phyloP scores from a whole-genome alignment of 1,140 invertebrate species.

The Drosophila burlai region DNA sequence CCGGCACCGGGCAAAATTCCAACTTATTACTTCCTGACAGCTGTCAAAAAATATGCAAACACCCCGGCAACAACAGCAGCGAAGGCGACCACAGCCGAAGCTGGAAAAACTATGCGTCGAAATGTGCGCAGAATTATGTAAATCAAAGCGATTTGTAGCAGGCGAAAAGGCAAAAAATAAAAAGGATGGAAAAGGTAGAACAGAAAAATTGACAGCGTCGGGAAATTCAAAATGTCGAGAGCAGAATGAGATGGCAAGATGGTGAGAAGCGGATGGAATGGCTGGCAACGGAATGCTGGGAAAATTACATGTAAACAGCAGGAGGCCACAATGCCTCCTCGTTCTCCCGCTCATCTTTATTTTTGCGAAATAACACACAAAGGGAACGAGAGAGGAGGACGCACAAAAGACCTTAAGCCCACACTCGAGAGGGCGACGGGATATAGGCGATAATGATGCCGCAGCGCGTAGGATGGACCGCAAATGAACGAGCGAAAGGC shows the following conservation, averaged over 20 bases:
- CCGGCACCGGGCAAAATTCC: constrained; percentile 57
- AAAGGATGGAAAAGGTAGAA: constrained; percentile 56
- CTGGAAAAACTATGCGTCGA: constrained; percentile 73
- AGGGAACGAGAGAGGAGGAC: constrained; percentile 40
- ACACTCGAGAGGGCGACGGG: constrained; percentile 44
- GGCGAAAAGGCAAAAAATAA: constrained; percentile 12
- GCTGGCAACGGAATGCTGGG: constrained; percentile 53
- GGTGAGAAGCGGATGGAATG: background rate
- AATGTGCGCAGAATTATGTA: constrained; percentile 81
- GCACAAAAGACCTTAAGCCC: constrained; percentile 52
- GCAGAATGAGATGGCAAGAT: constrained; percentile 17
- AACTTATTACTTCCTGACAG: constrained; percentile 85
- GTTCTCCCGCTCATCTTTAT: constrained; percentile 9
- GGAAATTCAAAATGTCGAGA: constrained; percentile 77
- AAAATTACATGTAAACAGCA: constrained; percentile 79
- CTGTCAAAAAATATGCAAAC: constrained; percentile 84
- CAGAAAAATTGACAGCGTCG: constrained; percentile 72
- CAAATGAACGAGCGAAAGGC: constrained; percentile 69
- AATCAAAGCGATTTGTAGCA: constrained; percentile 82
- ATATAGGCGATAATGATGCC: constrained; percentile 62
- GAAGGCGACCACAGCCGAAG: constrained; percentile 10
- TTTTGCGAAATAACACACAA: constrained; percentile 58
- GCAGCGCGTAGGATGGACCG: constrained; percentile 57
- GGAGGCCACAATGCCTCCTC: constrained; percentile 53
- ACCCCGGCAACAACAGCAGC: constrained; percentile 39